A percentile compares a stretch with the other conserved stretches of the same genome.
Evolutionary conservation across 2,888 invertebrate species (phyloP).

Genomic region (Eupithecia inturbata): DNA sequence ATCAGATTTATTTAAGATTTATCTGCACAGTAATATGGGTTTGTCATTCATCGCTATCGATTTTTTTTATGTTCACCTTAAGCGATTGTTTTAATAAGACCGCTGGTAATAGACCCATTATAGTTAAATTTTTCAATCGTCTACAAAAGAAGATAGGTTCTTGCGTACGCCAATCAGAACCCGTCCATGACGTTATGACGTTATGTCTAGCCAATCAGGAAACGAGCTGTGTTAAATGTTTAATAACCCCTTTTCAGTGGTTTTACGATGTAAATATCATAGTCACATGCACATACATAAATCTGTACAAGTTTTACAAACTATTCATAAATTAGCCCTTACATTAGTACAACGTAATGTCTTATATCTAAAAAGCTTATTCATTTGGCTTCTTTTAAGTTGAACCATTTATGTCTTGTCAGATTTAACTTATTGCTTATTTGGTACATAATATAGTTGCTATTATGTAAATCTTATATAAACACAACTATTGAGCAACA

Average conservation of each 20-base stretch:
- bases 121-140: background rate
- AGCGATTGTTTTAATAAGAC: background rate
- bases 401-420: conserved; percentile 83
- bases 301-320: conserved; percentile 29
- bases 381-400: conserved; percentile 84
- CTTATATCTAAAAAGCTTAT: conserved; percentile 74
- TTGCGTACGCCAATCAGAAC: background rate
- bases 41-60: background rate
- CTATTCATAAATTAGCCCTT: conserved; percentile 48
- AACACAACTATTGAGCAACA: background rate
- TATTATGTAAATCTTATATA: background rate
- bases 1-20: background rate
- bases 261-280: conserved; percentile 6
- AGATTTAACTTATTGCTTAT: conserved; percentile 58
- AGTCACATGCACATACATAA: conserved; percentile 29
- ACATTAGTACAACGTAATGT: conserved; percentile 50
- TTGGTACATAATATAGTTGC: background rate
- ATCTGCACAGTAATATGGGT: background rate
- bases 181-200: conserved; percentile 3
- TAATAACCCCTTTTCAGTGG: background rate
- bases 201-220: conserved; percentile 2
- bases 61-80: background rate
- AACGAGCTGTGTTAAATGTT: background rate
- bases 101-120: background rate
- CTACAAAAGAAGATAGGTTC: background rate